Conservation (phyloP, 1,140 invertebrate species). For the Colletes latitarsis region DNA sequence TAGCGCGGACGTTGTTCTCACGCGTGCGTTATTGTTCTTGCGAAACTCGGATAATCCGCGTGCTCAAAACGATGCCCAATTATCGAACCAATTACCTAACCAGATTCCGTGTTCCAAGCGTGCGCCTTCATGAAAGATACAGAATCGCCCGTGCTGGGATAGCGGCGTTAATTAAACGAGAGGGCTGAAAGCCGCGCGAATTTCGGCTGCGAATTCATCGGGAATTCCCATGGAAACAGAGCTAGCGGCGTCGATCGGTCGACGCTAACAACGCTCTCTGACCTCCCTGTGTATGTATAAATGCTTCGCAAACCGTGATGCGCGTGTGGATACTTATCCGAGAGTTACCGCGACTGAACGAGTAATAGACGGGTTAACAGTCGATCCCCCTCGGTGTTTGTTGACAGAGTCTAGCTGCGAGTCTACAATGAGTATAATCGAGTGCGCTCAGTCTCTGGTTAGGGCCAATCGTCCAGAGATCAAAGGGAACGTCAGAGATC, state of each 20-base stretch:
- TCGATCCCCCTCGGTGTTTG: slow-evolving; percentile 8
- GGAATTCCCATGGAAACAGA: slow-evolving; percentile 53
- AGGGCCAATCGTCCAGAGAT: not conserved
- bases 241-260: slow-evolving; percentile 39
- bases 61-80: slow-evolving; percentile 52
- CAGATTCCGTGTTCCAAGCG: slow-evolving; percentile 20
- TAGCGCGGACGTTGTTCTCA: not conserved
- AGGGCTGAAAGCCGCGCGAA: slow-evolving; percentile 31
- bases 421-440: not conserved
- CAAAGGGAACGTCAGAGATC: slow-evolving; percentile 25
- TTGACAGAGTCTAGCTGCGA: slow-evolving; percentile 10
- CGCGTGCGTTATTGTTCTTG: slow-evolving; percentile 7
- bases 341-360: slow-evolving; percentile 17
- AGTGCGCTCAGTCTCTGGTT: not conserved
- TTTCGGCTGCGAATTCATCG: slow-evolving; percentile 35
- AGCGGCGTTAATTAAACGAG: slow-evolving; percentile 64
- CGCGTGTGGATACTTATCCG: slow-evolving; percentile 12
- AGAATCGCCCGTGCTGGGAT: slow-evolving; percentile 46
- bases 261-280: slow-evolving; percentile 43
- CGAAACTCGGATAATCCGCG: slow-evolving; percentile 34
- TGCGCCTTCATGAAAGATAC: slow-evolving; percentile 52
- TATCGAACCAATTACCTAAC: slow-evolving; percentile 63
- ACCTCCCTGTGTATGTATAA: slow-evolving; percentile 16
- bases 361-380: slow-evolving; percentile 41
- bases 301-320: slow-evolving; percentile 35